phyloP scores from a whole-genome alignment of 2,113 vertebrate species.

The Pelusios castaneus region DNA sequence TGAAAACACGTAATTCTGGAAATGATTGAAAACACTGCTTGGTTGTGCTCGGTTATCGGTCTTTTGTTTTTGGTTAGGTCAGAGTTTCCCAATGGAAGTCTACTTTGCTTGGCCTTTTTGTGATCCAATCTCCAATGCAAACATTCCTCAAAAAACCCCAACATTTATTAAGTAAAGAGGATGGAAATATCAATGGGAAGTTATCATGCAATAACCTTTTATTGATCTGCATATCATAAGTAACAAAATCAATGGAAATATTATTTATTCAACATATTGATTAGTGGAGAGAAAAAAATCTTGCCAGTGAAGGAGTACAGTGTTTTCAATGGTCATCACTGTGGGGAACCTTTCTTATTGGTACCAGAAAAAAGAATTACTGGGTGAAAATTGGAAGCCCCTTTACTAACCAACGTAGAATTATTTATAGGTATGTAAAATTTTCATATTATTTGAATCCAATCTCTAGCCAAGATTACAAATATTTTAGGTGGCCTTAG shows the following conservation, averaged over 20 bases:
- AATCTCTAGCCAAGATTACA: not conserved
- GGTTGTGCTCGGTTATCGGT: not conserved
- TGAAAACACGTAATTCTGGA: not conserved
- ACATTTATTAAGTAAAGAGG: constrained; percentile 61
- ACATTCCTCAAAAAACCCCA: constrained; percentile 47
- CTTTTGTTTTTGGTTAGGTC: not conserved
- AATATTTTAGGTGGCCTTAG: not conserved
- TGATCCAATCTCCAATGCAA: constrained; percentile 23
- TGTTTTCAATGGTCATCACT: constrained; percentile 21
- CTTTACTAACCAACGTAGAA: not conserved
- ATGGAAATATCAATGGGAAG: constrained; percentile 68
- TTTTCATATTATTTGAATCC: not conserved
- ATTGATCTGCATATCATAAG: constrained; percentile 67
- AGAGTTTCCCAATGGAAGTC: constrained; percentile 21
- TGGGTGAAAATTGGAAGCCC: not conserved
- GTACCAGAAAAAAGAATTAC: not conserved
- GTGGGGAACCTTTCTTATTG: not conserved
- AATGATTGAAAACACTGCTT: not conserved
- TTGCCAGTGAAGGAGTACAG: not conserved
- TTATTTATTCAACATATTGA: constrained; percentile 70
- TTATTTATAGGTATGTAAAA: not conserved
- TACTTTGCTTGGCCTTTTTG: not conserved
- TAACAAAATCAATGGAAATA: constrained; percentile 69
- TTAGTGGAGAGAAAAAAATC: constrained; percentile 7
- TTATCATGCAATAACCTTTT: constrained; percentile 66